phyloP scores from a whole-genome alignment of 2,797 vertebrate species.

The Mallotus villosus region DNA sequence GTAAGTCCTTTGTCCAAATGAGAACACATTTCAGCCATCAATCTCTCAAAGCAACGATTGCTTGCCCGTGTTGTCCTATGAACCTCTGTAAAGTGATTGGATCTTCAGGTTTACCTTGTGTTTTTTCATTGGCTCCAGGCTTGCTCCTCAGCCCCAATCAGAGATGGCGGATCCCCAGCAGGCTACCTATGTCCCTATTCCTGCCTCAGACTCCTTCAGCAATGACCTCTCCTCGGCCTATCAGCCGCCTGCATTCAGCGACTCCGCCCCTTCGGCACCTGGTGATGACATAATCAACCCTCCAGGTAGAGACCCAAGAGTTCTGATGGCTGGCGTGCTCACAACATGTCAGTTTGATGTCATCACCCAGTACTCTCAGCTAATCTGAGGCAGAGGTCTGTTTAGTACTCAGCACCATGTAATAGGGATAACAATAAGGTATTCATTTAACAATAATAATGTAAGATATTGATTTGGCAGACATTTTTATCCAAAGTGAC shows the following conservation, averaged over 20 bases:
- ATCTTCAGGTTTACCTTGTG: neutral
- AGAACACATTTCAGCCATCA: neutral
- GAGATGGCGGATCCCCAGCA: conserved; percentile 59
- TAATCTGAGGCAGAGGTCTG: too few relatives aligned
- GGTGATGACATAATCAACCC: conserved; percentile 29
- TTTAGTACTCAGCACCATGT: too few relatives aligned
- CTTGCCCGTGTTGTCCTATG: neutral
- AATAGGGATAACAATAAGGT: too few relatives aligned
- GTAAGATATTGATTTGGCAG: too few relatives aligned
- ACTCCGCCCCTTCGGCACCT: conserved; percentile 74
- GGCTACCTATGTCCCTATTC: conserved; percentile 39
- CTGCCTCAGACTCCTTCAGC: conserved; percentile 34
- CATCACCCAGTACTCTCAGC: too few relatives aligned
- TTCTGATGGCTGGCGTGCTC: neutral
- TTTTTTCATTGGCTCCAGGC: conserved; percentile 58
- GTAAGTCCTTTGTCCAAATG: conserved; percentile 61
- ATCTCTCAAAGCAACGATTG: neutral
- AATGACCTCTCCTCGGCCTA: conserved; percentile 63
- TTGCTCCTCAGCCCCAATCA: conserved; percentile 59
- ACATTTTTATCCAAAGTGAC: too few relatives aligned
- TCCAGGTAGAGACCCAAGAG: conserved; percentile 34
- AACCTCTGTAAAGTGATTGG: neutral
- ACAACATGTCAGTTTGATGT: too few relatives aligned
- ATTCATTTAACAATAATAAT: too few relatives aligned
- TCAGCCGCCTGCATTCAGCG: conserved; percentile 70